A percentile compares a stretch with the other conserved stretches of the same genome.
phyloP scores from a whole-genome alignment of 2,113 vertebrate genomes.

The Perccottus glenii region DNA sequence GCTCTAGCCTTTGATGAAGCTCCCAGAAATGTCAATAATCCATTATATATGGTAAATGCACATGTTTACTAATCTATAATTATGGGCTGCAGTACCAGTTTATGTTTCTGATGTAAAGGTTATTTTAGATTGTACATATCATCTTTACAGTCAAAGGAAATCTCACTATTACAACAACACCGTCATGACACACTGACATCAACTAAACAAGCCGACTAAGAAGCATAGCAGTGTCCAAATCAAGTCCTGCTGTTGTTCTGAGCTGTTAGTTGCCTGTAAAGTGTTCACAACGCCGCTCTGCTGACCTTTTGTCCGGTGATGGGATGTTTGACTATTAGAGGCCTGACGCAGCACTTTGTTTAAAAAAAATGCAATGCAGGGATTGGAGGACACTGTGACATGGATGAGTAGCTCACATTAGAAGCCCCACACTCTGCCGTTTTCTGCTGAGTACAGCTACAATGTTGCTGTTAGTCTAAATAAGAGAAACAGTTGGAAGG shows the following conservation, averaged over 20 bases:
- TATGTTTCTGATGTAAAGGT: too few relatives aligned
- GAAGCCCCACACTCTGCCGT: background rate
- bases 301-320: conserved; percentile 28
- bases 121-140: too few relatives aligned
- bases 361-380: conserved; percentile 55
- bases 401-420: background rate
- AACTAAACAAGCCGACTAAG: background rate
- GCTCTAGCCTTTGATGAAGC: background rate
- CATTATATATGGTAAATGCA: too few relatives aligned
- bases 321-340: background rate
- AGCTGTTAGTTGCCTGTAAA: background rate
- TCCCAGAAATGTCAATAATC: background rate
- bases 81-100: too few relatives aligned
- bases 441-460: too few relatives aligned
- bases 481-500: too few relatives aligned
- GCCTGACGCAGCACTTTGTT: conserved; percentile 59
- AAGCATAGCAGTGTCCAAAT: background rate
- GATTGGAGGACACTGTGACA: conserved; percentile 27
- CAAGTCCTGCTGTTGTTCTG: background rate
- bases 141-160: too few relatives aligned
- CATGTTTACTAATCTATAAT: too few relatives aligned
- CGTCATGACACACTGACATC: too few relatives aligned
- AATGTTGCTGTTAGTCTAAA: too few relatives aligned
- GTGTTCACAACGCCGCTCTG: too few relatives aligned
- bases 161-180: too few relatives aligned